Percentiles rank a stretch among this genome's conserved stretches.
Conservation (phyloP, 2,888 invertebrate genomes). For the Nomada hirtipes region DNA sequence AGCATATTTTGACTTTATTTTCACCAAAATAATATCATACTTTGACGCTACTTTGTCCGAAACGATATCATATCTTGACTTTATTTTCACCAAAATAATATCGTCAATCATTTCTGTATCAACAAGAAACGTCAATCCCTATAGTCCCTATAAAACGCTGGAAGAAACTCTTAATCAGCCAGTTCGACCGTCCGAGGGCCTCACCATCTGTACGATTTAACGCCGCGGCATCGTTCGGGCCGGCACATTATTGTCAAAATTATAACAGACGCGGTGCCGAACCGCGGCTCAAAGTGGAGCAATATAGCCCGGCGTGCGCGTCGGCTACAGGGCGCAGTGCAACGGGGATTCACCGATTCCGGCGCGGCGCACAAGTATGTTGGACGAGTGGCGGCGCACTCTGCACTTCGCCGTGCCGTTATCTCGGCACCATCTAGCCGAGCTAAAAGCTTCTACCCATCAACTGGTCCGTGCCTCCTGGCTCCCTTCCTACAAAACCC, state of each 20-base stretch:
- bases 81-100: no score
- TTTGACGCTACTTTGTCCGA: no score
- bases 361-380: constrained; percentile 27
- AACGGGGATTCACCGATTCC: constrained; percentile 16
- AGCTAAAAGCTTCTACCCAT: constrained; percentile 84
- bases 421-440: constrained; percentile 84
- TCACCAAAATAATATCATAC: no score
- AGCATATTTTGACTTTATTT: no score
- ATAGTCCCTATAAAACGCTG: no score
- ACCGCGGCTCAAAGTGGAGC: constrained; percentile 50
- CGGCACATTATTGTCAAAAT: constrained; percentile 50
- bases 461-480: constrained; percentile 75
- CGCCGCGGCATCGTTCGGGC: neutral
- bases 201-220: no score
- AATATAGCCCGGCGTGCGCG: constrained; percentile 19
- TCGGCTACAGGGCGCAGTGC: neutral
- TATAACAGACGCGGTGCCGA: constrained; percentile 41
- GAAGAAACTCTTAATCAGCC: no score
- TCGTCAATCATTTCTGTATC: no score
- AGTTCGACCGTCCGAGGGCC: no score
- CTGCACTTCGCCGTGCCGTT: constrained; percentile 82
- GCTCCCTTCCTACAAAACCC: constrained; percentile 67
- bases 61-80: no score
- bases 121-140: no score
- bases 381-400: constrained; percentile 74